A percentile compares a stretch with the other conserved stretches of the same genome.
These are phyloP conservation scores for Pithys albifrons DNA, from an alignment of 2,113 vertebrate species.

Conservation along the genomic window DNA sequence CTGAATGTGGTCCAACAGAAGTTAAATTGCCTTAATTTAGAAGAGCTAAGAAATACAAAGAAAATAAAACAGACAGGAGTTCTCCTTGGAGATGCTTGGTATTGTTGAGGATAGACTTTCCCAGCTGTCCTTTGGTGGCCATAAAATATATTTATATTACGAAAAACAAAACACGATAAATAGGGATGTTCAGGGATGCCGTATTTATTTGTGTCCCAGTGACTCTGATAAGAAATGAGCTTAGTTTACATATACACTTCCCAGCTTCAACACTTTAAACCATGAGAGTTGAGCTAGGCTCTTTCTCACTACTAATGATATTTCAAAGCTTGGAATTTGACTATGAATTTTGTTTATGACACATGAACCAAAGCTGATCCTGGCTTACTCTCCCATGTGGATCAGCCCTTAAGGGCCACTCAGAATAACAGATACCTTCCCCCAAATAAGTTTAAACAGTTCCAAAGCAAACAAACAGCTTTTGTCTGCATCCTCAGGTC, in stretches of 20 bases:
- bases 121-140: slow-evolving; percentile 43
- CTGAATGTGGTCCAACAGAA: neutral
- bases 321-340: slow-evolving; percentile 35
- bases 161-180: slow-evolving; percentile 22
- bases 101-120: slow-evolving; percentile 42
- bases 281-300: neutral
- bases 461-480: slow-evolving; percentile 47
- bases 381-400: slow-evolving; percentile 24
- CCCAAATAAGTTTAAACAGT: neutral
- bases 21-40: slow-evolving; percentile 50
- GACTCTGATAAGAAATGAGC: slow-evolving; percentile 25
- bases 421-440: neutral
- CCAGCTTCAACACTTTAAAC: slow-evolving; percentile 29
- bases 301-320: slow-evolving; percentile 38
- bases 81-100: slow-evolving; percentile 45
- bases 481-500: slow-evolving; percentile 15
- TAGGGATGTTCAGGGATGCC: slow-evolving; percentile 33
- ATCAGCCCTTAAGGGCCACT: neutral
- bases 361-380: neutral
- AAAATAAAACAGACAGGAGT: slow-evolving; percentile 41
- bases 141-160: slow-evolving; percentile 55
- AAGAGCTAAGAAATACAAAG: slow-evolving; percentile 14
- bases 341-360: slow-evolving; percentile 45
- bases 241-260: neutral
- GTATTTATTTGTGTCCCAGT: slow-evolving; percentile 47